Conservation (phyloP, 2,113 vertebrate genomes). For the Corydoras maculifer region DNA sequence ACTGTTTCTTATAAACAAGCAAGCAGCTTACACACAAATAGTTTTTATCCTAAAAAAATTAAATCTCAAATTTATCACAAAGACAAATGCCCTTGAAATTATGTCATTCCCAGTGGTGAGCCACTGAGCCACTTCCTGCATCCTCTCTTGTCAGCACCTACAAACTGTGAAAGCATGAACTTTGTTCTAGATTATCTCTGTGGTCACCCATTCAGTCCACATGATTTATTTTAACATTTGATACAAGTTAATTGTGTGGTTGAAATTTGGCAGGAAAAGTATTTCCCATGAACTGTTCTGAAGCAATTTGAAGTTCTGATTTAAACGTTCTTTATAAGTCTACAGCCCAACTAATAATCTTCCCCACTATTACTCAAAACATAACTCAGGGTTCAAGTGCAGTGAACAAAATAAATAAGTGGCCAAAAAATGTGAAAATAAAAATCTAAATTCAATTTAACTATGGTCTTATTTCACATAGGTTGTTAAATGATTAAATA, state of each 20-base stretch:
- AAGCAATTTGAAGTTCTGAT: too few relatives aligned
- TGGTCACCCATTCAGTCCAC: background rate
- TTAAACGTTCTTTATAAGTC: too few relatives aligned
- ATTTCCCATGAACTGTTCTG: too few relatives aligned
- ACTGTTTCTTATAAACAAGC: too few relatives aligned
- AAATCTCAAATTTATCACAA: constrained; percentile 42
- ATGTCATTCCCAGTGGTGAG: constrained; percentile 37
- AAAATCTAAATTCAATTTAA: background rate
- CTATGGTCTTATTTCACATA: too few relatives aligned
- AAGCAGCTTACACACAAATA: too few relatives aligned
- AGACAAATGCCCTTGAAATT: constrained; percentile 39
- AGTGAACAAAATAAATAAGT: too few relatives aligned
- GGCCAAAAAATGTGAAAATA: background rate
- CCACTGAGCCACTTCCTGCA: constrained; percentile 36
- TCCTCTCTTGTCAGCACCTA: constrained; percentile 27
- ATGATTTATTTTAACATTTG: background rate
- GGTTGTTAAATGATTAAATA: too few relatives aligned
- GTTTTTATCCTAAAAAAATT: background rate
- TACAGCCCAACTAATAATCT: too few relatives aligned
- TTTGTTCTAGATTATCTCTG: background rate
- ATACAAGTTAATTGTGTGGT: background rate
- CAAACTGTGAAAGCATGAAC: constrained; percentile 1
- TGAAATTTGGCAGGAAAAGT: too few relatives aligned
- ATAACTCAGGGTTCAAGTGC: too few relatives aligned
- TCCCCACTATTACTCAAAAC: too few relatives aligned